Conservation (phyloP, 1,140 invertebrate species). For the Berghia stephanieae region DNA sequence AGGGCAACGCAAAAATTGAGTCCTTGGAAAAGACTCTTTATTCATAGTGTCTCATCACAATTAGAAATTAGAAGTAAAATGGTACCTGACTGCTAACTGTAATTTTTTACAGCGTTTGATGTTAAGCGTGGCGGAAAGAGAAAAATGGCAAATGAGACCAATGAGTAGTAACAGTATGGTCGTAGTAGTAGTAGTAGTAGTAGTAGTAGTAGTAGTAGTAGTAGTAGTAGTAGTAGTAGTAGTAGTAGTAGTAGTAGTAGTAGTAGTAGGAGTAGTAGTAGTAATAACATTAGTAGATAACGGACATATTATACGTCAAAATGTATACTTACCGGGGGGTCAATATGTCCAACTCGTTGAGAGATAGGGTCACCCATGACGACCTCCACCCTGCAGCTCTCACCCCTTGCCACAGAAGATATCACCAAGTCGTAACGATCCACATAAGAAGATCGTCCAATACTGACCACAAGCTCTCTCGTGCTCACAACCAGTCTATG, state of each 20-base stretch:
- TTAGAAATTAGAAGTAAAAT: neutral
- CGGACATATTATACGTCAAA: neutral
- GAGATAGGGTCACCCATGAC: constrained; percentile 59
- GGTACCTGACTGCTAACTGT: neutral
- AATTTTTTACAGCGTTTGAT: neutral
- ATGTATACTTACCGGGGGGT: constrained; percentile 56
- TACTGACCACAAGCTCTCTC: constrained; percentile 52
- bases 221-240: neutral
- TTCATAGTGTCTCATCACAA: too few relatives aligned
- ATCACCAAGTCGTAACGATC: constrained; percentile 53
- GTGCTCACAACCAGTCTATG: constrained; percentile 44
- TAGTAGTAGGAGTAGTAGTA: too few relatives aligned
- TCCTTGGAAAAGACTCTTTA: too few relatives aligned
- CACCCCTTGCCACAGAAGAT: constrained; percentile 35
- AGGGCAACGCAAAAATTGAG: too few relatives aligned
- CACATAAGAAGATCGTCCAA: constrained; percentile 56
- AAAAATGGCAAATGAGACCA: neutral
- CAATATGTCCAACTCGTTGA: constrained; percentile 53
- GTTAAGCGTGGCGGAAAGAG: neutral
- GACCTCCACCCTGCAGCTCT: constrained; percentile 56
- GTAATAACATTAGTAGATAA: neutral
- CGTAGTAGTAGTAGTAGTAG: too few relatives aligned
- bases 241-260: neutral
- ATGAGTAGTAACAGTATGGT: too few relatives aligned
- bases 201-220: neutral